Evolutionary conservation across 2,113 vertebrate genomes (phyloP).

Genomic region (Taurulus bubalis): DNA sequence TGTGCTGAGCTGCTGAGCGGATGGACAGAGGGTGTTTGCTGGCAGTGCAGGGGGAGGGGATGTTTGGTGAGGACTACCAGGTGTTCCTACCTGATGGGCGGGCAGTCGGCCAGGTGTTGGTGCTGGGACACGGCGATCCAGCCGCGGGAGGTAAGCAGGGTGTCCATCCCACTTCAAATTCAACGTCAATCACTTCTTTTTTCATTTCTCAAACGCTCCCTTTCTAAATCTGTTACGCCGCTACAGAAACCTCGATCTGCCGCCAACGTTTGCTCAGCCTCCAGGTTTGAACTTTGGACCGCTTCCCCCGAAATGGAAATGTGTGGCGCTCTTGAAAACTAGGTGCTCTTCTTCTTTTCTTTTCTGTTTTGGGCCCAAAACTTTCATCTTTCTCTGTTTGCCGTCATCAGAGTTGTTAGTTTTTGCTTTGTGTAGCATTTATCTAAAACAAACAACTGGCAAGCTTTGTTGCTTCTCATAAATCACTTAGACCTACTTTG

Average conservation of each 20-base stretch:
- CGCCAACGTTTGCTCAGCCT: conserved; percentile 7
- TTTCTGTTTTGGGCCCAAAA: conserved; percentile 5
- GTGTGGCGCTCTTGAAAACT: conserved; percentile 15
- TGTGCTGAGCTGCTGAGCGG: conserved; percentile 8
- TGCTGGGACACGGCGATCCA: conserved; percentile 50
- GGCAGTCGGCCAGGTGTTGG: conserved; percentile 61
- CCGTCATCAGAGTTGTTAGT: conserved; percentile 50
- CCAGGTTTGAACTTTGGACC: conserved; percentile 40
- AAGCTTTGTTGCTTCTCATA: conserved; percentile 57
- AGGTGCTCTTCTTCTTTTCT: not conserved
- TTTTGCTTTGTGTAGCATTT: conserved; percentile 69
- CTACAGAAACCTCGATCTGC: conserved; percentile 1
- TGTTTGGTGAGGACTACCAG: conserved; percentile 75
- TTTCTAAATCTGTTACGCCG: conserved; percentile 20
- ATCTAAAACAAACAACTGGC: conserved; percentile 69
- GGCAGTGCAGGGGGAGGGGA: conserved; percentile 46
- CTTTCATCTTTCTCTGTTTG: conserved; percentile 37
- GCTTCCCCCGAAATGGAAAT: conserved; percentile 16
- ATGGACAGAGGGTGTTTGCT: conserved; percentile 54
- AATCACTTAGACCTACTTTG: conserved; percentile 73
- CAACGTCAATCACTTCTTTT: not conserved
- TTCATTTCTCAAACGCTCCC: conserved; percentile 25
- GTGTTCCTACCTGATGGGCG: conserved; percentile 65
- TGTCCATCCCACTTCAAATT: conserved; percentile 12
- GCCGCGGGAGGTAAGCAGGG: conserved; percentile 65